Conservation (phyloP, 1,140 invertebrate genomes). For the Eriosoma lanigerum region DNA sequence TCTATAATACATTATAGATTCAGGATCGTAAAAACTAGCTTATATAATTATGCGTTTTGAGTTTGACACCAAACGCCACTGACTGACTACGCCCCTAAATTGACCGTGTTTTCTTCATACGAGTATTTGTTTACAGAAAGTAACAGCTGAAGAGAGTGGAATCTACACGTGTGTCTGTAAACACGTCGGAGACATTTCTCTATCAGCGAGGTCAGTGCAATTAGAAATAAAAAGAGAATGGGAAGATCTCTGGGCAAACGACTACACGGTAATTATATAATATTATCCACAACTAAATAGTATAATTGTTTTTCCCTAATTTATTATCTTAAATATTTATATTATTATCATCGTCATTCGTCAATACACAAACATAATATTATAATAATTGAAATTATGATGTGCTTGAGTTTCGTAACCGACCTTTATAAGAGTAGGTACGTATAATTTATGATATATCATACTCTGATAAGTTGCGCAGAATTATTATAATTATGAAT, state of each 20-base stretch:
- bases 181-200: conserved; percentile 59
- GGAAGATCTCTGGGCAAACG: conserved; percentile 59
- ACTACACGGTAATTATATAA: conserved; percentile 60
- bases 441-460: too few species aligned
- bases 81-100: too few species aligned
- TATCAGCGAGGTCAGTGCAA: conserved; percentile 62
- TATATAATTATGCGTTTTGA: too few species aligned
- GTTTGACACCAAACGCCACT: too few species aligned
- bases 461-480: too few species aligned
- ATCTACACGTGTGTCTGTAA: conserved; percentile 68
- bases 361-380: too few species aligned
- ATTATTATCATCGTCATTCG: neutral
- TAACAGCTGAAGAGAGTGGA: conserved; percentile 65
- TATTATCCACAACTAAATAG: neutral
- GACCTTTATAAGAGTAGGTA: too few species aligned
- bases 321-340: neutral
- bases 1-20: too few species aligned
- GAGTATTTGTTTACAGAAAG: conserved; percentile 63
- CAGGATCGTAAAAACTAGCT: too few species aligned
- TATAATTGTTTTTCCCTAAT: neutral
- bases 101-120: conserved; percentile 43
- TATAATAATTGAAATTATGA: too few species aligned
- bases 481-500: too few species aligned
- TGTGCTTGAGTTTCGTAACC: too few species aligned
- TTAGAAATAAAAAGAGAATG: conserved; percentile 64